Conservation (phyloP, 2,113 vertebrate species). For the Crotalus tigris region DNA sequence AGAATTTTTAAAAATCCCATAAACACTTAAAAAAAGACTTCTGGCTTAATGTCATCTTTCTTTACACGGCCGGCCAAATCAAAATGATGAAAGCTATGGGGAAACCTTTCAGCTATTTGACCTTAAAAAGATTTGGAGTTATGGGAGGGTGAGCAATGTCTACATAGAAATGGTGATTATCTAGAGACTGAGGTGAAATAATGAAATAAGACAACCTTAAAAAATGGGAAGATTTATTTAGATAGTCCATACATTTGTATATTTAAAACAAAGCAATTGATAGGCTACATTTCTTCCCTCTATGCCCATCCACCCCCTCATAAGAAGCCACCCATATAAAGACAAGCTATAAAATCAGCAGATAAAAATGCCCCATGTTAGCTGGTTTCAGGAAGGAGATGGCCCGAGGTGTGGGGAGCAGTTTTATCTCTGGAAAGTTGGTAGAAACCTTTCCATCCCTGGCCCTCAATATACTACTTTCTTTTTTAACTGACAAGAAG, state of each 20-base stretch:
- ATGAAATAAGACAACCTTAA: not conserved
- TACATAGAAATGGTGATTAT: not conserved
- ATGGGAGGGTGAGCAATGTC: not conserved
- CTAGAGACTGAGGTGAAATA: not conserved
- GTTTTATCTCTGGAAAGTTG: not conserved
- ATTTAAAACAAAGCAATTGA: not conserved
- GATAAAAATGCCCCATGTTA: not conserved
- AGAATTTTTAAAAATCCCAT: not conserved
- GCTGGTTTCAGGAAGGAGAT: not conserved
- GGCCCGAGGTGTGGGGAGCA: not conserved
- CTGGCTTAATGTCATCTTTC: not conserved
- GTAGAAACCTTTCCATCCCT: not conserved
- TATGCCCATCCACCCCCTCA: not conserved
- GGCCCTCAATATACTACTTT: not conserved
- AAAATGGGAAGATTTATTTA: constrained; percentile 4
- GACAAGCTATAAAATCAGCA: constrained; percentile 14
- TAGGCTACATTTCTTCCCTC: not conserved
- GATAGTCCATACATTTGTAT: not conserved
- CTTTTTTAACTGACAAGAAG: not conserved
- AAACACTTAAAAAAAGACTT: not conserved
- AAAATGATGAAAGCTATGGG: not conserved
- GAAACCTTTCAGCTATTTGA: not conserved
- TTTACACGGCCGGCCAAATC: not conserved
- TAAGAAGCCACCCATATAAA: constrained; percentile 8
- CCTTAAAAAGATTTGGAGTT: not conserved